Evolutionary conservation across 2,797 vertebrate species (phyloP).

Genomic region (Scolopax rusticola): DNA sequence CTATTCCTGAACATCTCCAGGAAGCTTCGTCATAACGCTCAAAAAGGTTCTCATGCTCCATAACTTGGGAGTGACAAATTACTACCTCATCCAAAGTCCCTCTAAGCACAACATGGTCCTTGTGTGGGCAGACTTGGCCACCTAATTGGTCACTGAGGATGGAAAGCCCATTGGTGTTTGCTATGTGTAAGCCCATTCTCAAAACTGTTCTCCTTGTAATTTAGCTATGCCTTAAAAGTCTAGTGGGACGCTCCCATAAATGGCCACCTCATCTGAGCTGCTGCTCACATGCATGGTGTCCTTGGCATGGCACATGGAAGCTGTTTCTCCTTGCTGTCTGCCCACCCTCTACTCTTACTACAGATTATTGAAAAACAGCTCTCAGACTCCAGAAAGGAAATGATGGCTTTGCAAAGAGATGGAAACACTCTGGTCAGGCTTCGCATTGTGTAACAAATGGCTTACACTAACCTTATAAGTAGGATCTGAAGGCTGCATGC

Average conservation of each 20-base stretch:
- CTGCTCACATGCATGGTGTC: rapidly evolving
- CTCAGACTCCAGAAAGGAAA: neutral
- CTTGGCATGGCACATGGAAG: neutral
- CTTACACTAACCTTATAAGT: neutral
- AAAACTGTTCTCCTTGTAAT: neutral
- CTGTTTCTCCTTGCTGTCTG: neutral
- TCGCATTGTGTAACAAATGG: neutral
- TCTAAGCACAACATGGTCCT: neutral
- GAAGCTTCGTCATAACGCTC: rapidly evolving
- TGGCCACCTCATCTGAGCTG: neutral
- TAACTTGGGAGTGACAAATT: neutral
- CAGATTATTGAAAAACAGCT: neutral
- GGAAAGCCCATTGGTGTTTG: neutral
- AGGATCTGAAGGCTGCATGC: neutral
- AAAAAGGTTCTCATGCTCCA: neutral
- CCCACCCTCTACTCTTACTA: neutral
- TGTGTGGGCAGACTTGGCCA: neutral
- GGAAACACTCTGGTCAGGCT: neutral
- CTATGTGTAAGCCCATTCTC: neutral
- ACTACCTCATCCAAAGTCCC: neutral
- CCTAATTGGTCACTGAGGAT: too few species aligned
- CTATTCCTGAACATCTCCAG: neutral
- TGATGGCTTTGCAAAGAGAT: neutral
- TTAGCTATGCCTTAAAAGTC: neutral
- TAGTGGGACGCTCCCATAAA: neutral